Base-by-base conservation (phyloP, 2,888 invertebrate species). In the Diaperis boleti region DNA sequence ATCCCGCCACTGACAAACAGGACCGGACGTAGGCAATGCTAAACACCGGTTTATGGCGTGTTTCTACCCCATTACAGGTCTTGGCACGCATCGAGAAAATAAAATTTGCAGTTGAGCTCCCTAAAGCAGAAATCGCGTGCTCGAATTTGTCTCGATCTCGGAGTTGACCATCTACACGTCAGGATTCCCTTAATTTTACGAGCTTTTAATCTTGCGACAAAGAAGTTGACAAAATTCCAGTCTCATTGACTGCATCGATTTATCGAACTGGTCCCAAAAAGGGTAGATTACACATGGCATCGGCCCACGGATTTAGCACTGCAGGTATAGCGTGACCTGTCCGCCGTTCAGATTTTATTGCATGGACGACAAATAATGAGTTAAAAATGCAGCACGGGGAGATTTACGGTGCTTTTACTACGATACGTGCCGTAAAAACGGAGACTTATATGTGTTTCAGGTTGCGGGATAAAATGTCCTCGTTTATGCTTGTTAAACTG, bases 1-100 rank as follows among this genome's bases (percentile, higher is more conserved):
- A n/a, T n/a, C n/a, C n/a, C n/a, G n/a, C n/a, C n/a, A n/a, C n/a
- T n/a, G n/a, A n/a, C 60, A 67, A 66, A 67, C 69, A 72, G 69
- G 71, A 64, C 74, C 75, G 75, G 74, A 76, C 71, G 67, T 71
- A 54, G 69, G 67, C 69, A 71, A 73, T 72, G 72, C 70, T 74
- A 75, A 72, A 74, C 65, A 67, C 71, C 72, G 69, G 67, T 68
- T 70, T 64, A 60, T 79, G 69, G 78, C 79, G 78, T 79, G 79
- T 67, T 66, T 67, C 49, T 66, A 45, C 59, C 68, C 73, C 76
- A 78, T 79, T 78, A 78, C 64, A 64, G 69, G 62, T 39, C 67
- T 61, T 52, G 55, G 67, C 72, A 73, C 74, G 73, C 73, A 75
- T 67, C 68, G 70, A 73, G 73, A 73, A 74, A 74, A 74, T 71